Conservation (phyloP, 23 tunicate species). For the Ascidia mentula region DNA sequence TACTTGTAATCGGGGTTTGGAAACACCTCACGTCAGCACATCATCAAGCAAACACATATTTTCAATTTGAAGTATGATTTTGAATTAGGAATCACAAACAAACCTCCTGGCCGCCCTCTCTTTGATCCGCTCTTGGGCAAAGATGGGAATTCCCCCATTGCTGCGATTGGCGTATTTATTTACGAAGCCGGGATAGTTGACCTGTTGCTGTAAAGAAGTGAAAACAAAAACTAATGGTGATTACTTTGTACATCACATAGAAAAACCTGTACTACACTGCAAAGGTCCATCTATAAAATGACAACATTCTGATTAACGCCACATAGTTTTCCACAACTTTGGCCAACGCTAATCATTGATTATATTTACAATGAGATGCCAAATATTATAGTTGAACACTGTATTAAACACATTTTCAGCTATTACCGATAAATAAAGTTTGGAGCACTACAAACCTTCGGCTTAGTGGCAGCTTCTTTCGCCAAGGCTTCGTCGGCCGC, state of each 20-base stretch:
- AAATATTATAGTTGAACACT: too few species aligned
- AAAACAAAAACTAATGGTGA: too few species aligned
- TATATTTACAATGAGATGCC: too few species aligned
- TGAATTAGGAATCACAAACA: neutral
- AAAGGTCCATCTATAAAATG: too few species aligned
- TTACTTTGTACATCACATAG: too few species aligned
- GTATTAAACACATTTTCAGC: neutral
- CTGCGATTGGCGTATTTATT: slow-evolving; percentile 80
- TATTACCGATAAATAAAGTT: neutral
- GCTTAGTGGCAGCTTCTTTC: slow-evolving; percentile 23
- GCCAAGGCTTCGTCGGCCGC: slow-evolving; percentile 8
- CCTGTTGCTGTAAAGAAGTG: slow-evolving; percentile 11
- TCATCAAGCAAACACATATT: too few species aligned
- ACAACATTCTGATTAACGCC: too few species aligned
- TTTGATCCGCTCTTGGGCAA: slow-evolving; percentile 83
- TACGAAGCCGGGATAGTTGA: slow-evolving; percentile 67
- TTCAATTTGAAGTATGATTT: too few species aligned
- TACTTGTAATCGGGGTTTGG: neutral
- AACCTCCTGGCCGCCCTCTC: slow-evolving; percentile 87
- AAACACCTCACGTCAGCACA: too few species aligned
- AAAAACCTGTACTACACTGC: too few species aligned
- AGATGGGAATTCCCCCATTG: slow-evolving; percentile 95
- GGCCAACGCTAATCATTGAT: too few species aligned
- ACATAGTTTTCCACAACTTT: too few species aligned
- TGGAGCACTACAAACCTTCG: neutral